Evolutionary conservation across 2,888 invertebrate species (phyloP), one percentile per base, ranked within the genome.

Genomic region (Aspidapion aeneum): DNA sequence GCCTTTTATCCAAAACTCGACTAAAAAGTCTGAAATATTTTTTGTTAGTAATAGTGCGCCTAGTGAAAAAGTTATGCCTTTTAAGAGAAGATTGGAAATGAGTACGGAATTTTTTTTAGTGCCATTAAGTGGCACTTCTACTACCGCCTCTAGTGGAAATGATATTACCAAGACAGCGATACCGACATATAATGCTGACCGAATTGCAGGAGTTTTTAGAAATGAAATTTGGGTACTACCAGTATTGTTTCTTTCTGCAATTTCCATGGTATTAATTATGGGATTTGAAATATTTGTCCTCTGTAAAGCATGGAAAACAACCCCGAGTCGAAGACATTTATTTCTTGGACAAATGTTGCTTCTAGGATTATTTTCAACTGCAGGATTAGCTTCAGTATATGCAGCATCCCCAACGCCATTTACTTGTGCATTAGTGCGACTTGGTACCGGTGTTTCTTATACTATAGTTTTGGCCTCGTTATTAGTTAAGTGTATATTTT

Each of bases 401-500:
- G 89, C 93, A 1, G 88, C 91, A 7, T 86, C 90, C 35, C 93
- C 94, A 55, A 90, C 90, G 58, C 84, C 87, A 59, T 83, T 92
- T 62, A 90, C 92, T 18, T 95, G 94, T 75, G 92, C 91, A 59
- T 87, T 91, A 20, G 88, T 92, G 67, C 86, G 94, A 59, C 89
- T 94, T 72, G 92, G 91, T 52, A 89, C 91, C 54, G 94, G 94
- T 59, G 87, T 91, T 17, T 86, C 93, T 7, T 91, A 93, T 72
- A 90, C 94, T 60, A 85, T 96, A 62, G 91, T 95, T 65, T 96
- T 96, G 79, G 92, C 94, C 51, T 91, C 96, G 0, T 85, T 97
- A 58, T 85, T 97, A 72, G 96, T 96, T 69, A 96, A 97, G 82
- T 93, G 95, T 80, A 94, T 96, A 70, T 96, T 96, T 79, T 86